A percentile compares a stretch with the other conserved stretches of the same genome.
Evolutionary conservation across 2,113 vertebrate species (phyloP).

Genomic region (Rhegmatorhina hoffmannsi): DNA sequence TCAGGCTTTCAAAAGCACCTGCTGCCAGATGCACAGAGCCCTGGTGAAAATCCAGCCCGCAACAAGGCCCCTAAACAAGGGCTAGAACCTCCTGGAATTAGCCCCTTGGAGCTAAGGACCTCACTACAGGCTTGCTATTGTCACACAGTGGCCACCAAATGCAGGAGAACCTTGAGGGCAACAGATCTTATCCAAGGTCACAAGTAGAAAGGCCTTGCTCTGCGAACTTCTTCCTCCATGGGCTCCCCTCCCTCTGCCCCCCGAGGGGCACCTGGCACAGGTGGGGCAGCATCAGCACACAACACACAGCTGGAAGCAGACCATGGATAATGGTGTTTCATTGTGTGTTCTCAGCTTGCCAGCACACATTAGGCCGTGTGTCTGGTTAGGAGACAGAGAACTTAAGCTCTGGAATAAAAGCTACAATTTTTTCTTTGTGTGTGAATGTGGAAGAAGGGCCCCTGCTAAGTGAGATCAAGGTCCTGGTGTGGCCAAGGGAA

Average conservation of each 20-base stretch:
- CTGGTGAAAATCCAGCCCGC: not conserved
- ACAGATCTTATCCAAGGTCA: not conserved
- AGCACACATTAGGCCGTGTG: not conserved
- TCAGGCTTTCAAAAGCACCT: not conserved
- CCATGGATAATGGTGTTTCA: not conserved
- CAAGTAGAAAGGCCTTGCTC: not conserved
- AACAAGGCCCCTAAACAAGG: not conserved
- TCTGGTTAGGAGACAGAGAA: not conserved
- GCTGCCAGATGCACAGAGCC: not conserved
- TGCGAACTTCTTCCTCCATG: not conserved
- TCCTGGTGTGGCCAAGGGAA: not conserved
- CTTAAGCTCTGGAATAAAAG: constrained; percentile 5
- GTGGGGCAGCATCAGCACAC: not conserved
- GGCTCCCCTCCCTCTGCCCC: not conserved
- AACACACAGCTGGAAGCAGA: not conserved
- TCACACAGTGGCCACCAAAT: not conserved
- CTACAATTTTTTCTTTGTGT: not conserved
- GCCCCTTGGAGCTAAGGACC: not conserved
- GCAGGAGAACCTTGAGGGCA: not conserved
- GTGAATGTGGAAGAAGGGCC: not conserved
- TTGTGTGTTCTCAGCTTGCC: constrained; percentile 19
- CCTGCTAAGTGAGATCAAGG: not conserved
- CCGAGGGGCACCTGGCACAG: not conserved
- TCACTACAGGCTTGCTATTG: not conserved
- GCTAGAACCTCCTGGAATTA: not conserved